Conservation (phyloP, 2,888 invertebrate genomes). For the Coelinius sp. region DNA sequence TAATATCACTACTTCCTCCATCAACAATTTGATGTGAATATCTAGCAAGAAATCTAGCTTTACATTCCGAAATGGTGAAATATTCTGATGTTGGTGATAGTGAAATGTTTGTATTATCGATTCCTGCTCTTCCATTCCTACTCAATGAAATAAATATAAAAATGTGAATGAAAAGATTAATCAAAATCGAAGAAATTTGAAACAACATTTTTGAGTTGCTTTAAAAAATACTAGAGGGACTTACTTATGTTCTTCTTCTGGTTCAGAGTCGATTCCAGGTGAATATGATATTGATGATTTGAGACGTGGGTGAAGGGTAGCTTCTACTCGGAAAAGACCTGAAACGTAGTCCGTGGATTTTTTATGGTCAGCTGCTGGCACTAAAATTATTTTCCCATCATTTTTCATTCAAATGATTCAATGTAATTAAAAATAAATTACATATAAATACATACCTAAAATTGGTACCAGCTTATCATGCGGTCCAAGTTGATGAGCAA, state of each 20-base stretch:
- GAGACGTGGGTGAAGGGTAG: conserved; percentile 72
- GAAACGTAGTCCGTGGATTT: conserved; percentile 80
- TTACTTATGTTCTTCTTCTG: conserved; percentile 61
- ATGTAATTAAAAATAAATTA: neutral
- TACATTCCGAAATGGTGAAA: conserved; percentile 79
- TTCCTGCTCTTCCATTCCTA: conserved; percentile 62
- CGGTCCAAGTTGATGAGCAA: conserved; percentile 76
- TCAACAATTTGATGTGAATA: conserved; percentile 74
- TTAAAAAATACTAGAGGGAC: conserved; percentile 36
- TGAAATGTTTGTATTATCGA: conserved; percentile 71
- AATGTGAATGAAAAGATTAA: neutral
- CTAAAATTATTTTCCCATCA: conserved; percentile 61
- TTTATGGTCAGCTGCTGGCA: conserved; percentile 78
- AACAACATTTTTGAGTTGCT: no score
- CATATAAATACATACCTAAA: conserved; percentile 66
- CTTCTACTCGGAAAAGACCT: conserved; percentile 77
- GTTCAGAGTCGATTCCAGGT: conserved; percentile 54
- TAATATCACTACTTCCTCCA: conserved; percentile 49
- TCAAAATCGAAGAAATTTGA: neutral
- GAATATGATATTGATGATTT: conserved; percentile 59
- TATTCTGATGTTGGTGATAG: conserved; percentile 77
- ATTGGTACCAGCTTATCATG: conserved; percentile 79
- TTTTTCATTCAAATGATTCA: no score
- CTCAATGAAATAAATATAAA: conserved; percentile 39
- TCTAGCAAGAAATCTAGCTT: conserved; percentile 77